phyloP scores from a whole-genome alignment of 2,888 invertebrate species.

The Noctua janthe region DNA sequence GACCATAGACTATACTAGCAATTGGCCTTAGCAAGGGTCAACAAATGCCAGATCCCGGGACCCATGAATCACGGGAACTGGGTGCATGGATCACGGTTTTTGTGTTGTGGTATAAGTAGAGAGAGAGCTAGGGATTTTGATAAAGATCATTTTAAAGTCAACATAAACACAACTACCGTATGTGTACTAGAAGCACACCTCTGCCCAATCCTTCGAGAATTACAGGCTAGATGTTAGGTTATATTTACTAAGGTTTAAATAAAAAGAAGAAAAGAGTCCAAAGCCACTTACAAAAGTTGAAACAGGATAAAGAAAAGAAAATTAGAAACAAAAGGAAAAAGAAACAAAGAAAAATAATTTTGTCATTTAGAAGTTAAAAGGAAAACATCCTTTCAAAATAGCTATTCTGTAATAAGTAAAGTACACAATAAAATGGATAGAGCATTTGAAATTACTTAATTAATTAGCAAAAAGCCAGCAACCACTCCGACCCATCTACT shows the following conservation, averaged over 20 bases:
- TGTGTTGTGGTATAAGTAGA: constrained; percentile 10
- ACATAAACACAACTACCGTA: neutral
- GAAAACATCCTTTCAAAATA: constrained; percentile 20
- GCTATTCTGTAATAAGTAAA: constrained; percentile 4
- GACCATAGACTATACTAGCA: constrained; percentile 60
- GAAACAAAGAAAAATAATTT: constrained; percentile 18
- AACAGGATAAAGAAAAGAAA: constrained; percentile 14
- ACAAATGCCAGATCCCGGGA: constrained; percentile 54
- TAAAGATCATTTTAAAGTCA: neutral
- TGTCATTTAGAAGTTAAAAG: neutral
- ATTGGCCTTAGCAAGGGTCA: constrained; percentile 62
- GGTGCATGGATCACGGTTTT: constrained; percentile 33
- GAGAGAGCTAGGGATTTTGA: neutral
- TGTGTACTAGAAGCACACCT: neutral
- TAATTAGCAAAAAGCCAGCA: constrained; percentile 17
- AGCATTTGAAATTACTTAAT: neutral
- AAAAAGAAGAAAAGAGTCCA: neutral
- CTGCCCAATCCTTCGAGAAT: neutral
- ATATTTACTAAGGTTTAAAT: neutral
- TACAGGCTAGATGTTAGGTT: neutral
- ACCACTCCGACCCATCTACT: constrained; percentile 1
- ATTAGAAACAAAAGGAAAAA: constrained; percentile 28
- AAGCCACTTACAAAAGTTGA: constrained; percentile 9
- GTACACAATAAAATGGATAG: neutral
- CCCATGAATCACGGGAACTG: constrained; percentile 52